Base-by-base conservation (phyloP, 2,888 invertebrate species). In the Himalopsyche anomala region DNA sequence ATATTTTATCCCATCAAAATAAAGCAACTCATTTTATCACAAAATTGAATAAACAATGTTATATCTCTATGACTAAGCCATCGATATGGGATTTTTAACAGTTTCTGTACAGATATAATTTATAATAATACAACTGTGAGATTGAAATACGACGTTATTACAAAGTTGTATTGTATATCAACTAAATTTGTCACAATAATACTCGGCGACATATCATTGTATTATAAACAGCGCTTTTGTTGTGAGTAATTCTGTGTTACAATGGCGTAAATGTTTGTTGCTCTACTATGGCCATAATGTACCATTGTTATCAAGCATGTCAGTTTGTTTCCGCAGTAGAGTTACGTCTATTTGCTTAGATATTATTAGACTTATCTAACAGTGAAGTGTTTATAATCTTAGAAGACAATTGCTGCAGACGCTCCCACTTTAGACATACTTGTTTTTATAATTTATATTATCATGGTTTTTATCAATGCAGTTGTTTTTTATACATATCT, bases 281-380 rank as follows among this genome's bases (percentile, higher is more conserved):
- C 36, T 74, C 3, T 12, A 38, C 74, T 74, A 74, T 38, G 38
- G n/a, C 38, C 5, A 74, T 38, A 74, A 74, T 74, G 12, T 74
- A 74, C 19, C 15, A 74, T 74, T 74, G 74, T 74, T 74, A 74
- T 74, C 74, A 74, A 74, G 74, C 36, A 74, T 5, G 74, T 74
- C 74, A 74, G 74, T 74, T 74, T 74, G 74, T 36, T 74, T 74
- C 74, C 74, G 28, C 36, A 36, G 36, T 74, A 74, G 36, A 74
- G 74, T 74, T 36, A 15, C 74, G 38, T 74, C 36, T 74, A 74
- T 74, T 74, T 36, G 74, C 74, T 12, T 12, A 36, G 36, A 74
- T 74, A 38, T 74, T 74, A 74, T 74, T 74, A 38, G 74, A 36
- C 74, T 74, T 38, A 74, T 74, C 74, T 74, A 62, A 38, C 74